Conservation (phyloP, 2,888 invertebrate genomes). For the Melipona beecheii region DNA sequence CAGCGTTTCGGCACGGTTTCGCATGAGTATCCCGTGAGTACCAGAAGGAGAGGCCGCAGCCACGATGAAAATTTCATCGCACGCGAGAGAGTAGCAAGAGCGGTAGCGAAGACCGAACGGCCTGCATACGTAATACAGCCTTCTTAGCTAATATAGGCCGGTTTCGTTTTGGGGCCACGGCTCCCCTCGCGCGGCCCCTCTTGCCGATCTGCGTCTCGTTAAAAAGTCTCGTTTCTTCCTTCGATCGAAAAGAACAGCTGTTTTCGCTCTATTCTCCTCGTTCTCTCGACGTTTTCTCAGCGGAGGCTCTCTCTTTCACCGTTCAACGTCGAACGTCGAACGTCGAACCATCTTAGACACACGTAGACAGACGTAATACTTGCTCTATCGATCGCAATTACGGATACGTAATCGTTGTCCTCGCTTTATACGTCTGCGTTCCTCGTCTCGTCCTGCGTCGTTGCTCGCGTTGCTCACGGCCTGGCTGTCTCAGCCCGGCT, state of each 20-base stretch:
- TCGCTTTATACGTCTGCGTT: no score
- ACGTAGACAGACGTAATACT: no score
- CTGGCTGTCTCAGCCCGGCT: slow-evolving; percentile 14
- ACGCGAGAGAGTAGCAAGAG: slow-evolving; percentile 63
- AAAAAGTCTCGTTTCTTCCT: slow-evolving; percentile 34
- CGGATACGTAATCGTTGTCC: no score
- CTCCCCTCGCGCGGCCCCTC: slow-evolving; percentile 48
- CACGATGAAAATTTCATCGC: slow-evolving; percentile 72
- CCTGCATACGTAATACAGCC: slow-evolving; percentile 76
- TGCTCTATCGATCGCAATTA: no score
- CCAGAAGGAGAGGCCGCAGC: slow-evolving; percentile 11
- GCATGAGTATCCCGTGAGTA: slow-evolving; percentile 60
- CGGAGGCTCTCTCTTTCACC: background rate
- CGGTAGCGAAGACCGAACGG: slow-evolving; percentile 64
- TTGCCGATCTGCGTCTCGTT: slow-evolving; percentile 38
- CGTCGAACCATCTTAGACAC: no score
- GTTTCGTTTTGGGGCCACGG: slow-evolving; percentile 66
- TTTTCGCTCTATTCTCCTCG: slow-evolving; percentile 15
- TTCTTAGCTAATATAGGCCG: slow-evolving; percentile 78
- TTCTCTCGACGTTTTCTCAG: background rate
- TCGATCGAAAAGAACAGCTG: slow-evolving; percentile 33
- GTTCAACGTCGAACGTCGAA: background rate
- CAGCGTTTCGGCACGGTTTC: slow-evolving; percentile 66
- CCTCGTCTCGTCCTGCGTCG: no score
- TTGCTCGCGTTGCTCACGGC: background rate